phyloP scores from a whole-genome alignment of 2,888 invertebrate species.

The Autographa gamma region DNA sequence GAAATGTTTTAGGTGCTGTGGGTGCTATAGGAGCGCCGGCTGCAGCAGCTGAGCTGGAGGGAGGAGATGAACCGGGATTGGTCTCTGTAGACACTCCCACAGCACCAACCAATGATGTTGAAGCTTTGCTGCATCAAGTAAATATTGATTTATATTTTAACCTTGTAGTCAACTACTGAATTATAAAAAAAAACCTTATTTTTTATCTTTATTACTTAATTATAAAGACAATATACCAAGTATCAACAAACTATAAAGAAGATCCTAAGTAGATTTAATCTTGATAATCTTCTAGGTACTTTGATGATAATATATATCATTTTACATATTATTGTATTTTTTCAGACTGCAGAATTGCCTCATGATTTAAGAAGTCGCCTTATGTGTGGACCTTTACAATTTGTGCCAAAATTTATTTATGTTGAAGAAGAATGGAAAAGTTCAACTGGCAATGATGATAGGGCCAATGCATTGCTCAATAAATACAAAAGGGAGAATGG shows the following conservation, averaged over 20 bases:
- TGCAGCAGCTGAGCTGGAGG: conserved; percentile 95
- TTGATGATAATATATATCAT: neutral
- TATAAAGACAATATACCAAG: too few species aligned
- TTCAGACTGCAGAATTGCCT: conserved; percentile 81
- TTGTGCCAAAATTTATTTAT: conserved; percentile 80
- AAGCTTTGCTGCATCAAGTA: conserved; percentile 92
- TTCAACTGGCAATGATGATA: conserved; percentile 69
- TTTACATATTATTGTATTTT: conserved; percentile 32
- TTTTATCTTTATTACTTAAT: neutral
- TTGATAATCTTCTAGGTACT: neutral
- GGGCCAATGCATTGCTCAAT: conserved; percentile 78
- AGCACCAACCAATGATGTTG: conserved; percentile 91
- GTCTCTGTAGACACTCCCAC: conserved; percentile 94
- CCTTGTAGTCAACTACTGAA: too few species aligned
- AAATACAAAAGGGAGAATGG: conserved; percentile 84
- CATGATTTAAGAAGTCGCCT: conserved; percentile 77
- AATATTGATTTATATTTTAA: neutral
- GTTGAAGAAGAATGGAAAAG: conserved; percentile 84
- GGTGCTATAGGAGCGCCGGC: conserved; percentile 84
- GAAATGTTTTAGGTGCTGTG: conserved; percentile 64
- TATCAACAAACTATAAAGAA: neutral
- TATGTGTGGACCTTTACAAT: conserved; percentile 76
- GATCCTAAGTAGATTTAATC: neutral
- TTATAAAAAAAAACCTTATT: too few species aligned
- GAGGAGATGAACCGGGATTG: conserved; percentile 93